These are phyloP conservation scores for Brachionus plicatilis DNA, from an alignment of 1,140 invertebrate genomes.

Conservation along the genomic window DNA sequence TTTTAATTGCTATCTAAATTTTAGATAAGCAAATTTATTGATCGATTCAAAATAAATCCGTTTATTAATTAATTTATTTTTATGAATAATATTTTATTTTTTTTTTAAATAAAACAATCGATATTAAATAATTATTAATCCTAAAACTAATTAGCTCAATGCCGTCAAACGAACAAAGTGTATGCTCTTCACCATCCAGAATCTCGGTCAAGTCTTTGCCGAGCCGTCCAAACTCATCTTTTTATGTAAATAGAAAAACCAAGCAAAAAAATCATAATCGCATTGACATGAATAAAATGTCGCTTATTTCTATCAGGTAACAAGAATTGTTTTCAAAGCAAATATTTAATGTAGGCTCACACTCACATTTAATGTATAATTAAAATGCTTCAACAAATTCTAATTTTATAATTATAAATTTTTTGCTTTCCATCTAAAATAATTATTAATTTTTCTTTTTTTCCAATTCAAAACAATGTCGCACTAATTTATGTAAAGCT, in stretches of 20 bases:
- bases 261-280: slow-evolving; percentile 13
- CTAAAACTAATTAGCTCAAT: background rate
- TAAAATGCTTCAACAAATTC: background rate
- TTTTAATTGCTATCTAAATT: background rate
- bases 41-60: background rate
- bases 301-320: slow-evolving; percentile 19
- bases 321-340: background rate
- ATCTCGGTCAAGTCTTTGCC: background rate
- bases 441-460: background rate
- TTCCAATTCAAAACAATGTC: background rate
- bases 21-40: slow-evolving; percentile 22
- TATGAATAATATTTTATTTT: background rate
- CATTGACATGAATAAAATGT: background rate
- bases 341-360: background rate
- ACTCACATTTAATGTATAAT: background rate
- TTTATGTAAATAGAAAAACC: background rate
- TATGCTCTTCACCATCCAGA: background rate
- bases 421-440: background rate
- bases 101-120: background rate
- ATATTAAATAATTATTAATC: background rate
- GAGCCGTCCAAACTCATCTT: background rate
- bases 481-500: background rate
- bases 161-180: background rate
- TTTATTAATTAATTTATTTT: background rate
- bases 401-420: background rate